A percentile compares a stretch with the other conserved stretches of the same genome.
These are phyloP conservation scores for Dipus sagitta DNA, from an alignment of 2,797 vertebrate species.

Conservation along the genomic window DNA sequence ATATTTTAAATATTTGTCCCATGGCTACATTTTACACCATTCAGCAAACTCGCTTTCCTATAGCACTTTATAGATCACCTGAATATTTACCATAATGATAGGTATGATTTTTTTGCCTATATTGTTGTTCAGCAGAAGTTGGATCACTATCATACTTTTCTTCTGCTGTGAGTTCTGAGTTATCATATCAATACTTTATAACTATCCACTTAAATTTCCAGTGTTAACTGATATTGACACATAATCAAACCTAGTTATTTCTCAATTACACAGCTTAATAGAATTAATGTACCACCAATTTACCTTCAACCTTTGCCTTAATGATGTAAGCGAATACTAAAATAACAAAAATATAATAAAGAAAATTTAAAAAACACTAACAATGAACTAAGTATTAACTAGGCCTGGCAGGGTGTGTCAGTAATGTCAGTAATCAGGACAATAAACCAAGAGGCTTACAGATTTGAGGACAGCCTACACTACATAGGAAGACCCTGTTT, in stretches of 20 bases:
- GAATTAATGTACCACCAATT: background rate
- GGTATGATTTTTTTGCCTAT: background rate
- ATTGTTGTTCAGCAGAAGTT: background rate
- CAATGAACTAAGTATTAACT: too few species aligned
- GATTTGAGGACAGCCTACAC: background rate
- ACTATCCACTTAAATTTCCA: too few species aligned
- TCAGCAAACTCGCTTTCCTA: background rate
- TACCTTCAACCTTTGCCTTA: background rate
- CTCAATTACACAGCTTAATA: background rate
- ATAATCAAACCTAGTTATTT: background rate
- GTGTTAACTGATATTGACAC: too few species aligned
- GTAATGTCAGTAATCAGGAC: background rate
- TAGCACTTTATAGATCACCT: background rate
- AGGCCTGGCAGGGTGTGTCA: background rate
- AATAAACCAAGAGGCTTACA: background rate
- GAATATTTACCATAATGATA: background rate
- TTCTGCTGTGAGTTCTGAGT: background rate
- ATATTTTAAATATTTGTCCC: background rate
- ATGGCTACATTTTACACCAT: background rate
- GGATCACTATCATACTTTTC: background rate
- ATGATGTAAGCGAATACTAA: background rate
- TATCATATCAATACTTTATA: background rate
- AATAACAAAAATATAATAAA: background rate
- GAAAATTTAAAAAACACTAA: too few species aligned
- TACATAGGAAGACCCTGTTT: background rate